Evolutionary conservation across 2,888 invertebrate species (phyloP), one percentile per base, ranked within the genome.

Genomic region (Zygaena filipendulae): DNA sequence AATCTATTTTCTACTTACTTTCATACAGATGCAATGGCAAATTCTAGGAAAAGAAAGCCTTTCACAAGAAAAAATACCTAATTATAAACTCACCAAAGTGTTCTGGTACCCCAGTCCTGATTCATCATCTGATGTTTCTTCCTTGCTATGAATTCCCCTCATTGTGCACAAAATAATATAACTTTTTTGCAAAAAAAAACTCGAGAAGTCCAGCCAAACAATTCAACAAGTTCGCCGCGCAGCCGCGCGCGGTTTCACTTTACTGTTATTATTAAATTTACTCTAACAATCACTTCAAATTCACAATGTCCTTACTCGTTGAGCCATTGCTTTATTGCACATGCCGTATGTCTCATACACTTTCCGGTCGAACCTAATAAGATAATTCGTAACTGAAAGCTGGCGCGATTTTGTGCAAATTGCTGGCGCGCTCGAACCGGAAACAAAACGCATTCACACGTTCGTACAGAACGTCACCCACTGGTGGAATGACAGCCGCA

Each of bases 91-190:
- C 49, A 87, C 86, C 84, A 87, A 82, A 23, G 87, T 86, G 45
- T 86, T 85, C 57, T 87, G 86, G 49, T 87, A 87, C 27, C 89
- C 89, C 51, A 90, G 66, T 33, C 88, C 87, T 33, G 84, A 74
- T 43, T 84, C 84, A 47, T 86, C 84, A 48, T 84, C 82, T 2
- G 77, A 81, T 18, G 62, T 70, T 39, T 80, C 80, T 10, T 79
- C 75, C 38, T 72, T 75, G 27, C 42, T 52, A 26, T 50, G 52
- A 25, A 56, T 35, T 30, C 57, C 59, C 59, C 71, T 77, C 77
- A 77, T 77, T 33, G 43, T 57, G 40, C 41, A 45, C 42, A 38
- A 45, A 40, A 44, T 44, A 50, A 49, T 54, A 49, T 43, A 35
- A 34, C 36, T 48, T 37, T 43, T 35, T 39, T 49, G 47, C 58